A percentile compares a stretch with the other conserved stretches of the same genome.
These are phyloP conservation scores for Tenebrio molitor DNA, from an alignment of 1,140 invertebrate genomes.

Conservation along the genomic window DNA sequence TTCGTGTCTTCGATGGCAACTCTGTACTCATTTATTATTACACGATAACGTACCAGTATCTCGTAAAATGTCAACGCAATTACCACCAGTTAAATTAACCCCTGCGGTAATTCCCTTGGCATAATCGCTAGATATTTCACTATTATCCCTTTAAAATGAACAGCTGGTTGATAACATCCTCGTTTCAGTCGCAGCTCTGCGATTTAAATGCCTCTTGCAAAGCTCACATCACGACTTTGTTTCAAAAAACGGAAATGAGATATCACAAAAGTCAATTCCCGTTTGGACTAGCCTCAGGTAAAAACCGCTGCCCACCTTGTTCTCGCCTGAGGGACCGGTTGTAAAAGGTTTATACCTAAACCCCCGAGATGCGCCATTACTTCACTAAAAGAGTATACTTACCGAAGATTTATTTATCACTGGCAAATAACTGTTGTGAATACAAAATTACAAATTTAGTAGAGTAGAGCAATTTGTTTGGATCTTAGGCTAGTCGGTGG, in stretches of 20 bases:
- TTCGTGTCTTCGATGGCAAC: background rate
- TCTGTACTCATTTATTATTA: constrained; percentile 16
- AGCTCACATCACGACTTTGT: constrained; percentile 5
- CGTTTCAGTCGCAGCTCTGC: background rate
- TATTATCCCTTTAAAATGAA: background rate
- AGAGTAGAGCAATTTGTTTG: constrained; percentile 15
- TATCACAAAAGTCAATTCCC: no score
- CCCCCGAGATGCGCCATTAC: background rate
- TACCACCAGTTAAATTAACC: constrained; percentile 13
- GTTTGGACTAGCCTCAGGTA: background rate
- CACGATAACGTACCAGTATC: constrained; percentile 10
- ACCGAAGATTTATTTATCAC: constrained; percentile 31
- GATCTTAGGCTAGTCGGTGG: background rate
- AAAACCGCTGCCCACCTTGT: background rate
- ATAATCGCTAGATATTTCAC: background rate
- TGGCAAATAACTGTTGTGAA: constrained; percentile 23
- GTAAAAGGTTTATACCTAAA: constrained; percentile 7
- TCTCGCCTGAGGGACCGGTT: constrained; percentile 7
- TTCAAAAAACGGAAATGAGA: no score
- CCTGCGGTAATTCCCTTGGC: background rate
- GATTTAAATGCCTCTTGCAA: background rate
- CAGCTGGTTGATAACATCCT: constrained; percentile 7
- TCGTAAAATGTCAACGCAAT: constrained; percentile 12
- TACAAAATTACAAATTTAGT: constrained; percentile 22
- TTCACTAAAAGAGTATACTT: constrained; percentile 18